These are phyloP conservation scores for Drosophila sulfurigaster DNA, from an alignment of 1,140 invertebrate genomes.

Conservation along the genomic window DNA sequence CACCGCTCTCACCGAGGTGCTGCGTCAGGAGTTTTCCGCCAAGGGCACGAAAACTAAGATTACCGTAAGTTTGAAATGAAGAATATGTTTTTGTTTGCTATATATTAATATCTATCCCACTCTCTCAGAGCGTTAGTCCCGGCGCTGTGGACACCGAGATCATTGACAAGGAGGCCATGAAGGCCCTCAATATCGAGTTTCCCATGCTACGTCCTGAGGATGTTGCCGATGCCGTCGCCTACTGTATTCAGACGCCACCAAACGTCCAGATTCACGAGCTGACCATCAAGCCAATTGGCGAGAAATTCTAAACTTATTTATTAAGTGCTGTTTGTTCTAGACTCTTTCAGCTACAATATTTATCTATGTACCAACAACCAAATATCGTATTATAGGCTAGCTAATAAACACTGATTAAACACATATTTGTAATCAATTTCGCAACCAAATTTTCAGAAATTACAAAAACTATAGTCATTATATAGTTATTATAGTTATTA, in stretches of 20 bases:
- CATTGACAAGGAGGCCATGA: not conserved
- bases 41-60: constrained; percentile 88
- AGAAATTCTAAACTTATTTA: too few relatives aligned
- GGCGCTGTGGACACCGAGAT: constrained; percentile 64
- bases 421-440: too few relatives aligned
- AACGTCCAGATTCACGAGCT: constrained; percentile 79
- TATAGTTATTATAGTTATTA: too few relatives aligned
- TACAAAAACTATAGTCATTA: too few relatives aligned
- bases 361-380: not conserved
- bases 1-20: constrained; percentile 88
- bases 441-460: too few relatives aligned
- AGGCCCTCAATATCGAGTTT: not conserved
- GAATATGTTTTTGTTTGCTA: too few relatives aligned
- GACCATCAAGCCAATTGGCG: constrained; percentile 75
- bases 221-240: constrained; percentile 87
- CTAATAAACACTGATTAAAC: too few relatives aligned
- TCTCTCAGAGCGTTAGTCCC: constrained; percentile 88
- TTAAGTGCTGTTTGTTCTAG: too few relatives aligned
- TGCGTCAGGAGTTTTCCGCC: constrained; percentile 88
- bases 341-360: not conserved
- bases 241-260: constrained; percentile 85
- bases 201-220: constrained; percentile 84
- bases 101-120: too few relatives aligned
- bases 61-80: constrained; percentile 85
- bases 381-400: too few relatives aligned